Evolutionary conservation across 1,140 invertebrate species (phyloP), one percentile per base, ranked within the genome.

Genomic region (Stegodyphus mimosarum): DNA sequence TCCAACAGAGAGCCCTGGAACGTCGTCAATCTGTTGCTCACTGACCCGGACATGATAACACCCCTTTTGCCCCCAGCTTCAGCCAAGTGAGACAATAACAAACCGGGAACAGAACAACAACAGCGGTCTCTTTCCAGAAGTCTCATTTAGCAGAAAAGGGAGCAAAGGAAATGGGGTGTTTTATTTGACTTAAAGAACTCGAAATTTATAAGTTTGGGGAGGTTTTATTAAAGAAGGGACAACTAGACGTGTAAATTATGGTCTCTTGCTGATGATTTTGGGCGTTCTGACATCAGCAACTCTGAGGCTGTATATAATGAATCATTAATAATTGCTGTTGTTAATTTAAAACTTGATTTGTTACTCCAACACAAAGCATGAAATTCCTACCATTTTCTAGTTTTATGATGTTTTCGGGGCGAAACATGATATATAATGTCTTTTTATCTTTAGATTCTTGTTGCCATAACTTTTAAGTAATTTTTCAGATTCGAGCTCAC

Each of bases 21-120:
- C 48, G 33, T 78, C 76, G 76, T 78, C 76, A 69, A 78, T 78
- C 76, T 78, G 76, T 78, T 78, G 76, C 76, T 50, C 55, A 78
- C 64, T 78, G 76, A 78, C 76, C 76, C 76, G 66, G 53, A 69
- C 17, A 60, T 15, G 55, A 60, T 11, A 60, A 60, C 15, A 60
- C 55, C 55, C 55, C 55, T 60, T 60, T 15, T 60, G 55, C 55
- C 55, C 55, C 55, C 55, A 60, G 5, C 55, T 60, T 60, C 15
- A 15, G 1, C 33, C 33, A 33, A 33, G 33, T 33, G 33, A 60
- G 55, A 60, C 55, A 15, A 60, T 60, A 15, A 9, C 9, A 60
- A 15, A 60, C 9, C 55, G 15, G 55, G 1, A 11, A 60, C 0
- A 60, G 33, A 33, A 33, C 33, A 33, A 33, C 33, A 33, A 33